These are phyloP conservation scores for Montipora cactus DNA, from an alignment of 64 coral and sea anemone species.

Conservation along the genomic window DNA sequence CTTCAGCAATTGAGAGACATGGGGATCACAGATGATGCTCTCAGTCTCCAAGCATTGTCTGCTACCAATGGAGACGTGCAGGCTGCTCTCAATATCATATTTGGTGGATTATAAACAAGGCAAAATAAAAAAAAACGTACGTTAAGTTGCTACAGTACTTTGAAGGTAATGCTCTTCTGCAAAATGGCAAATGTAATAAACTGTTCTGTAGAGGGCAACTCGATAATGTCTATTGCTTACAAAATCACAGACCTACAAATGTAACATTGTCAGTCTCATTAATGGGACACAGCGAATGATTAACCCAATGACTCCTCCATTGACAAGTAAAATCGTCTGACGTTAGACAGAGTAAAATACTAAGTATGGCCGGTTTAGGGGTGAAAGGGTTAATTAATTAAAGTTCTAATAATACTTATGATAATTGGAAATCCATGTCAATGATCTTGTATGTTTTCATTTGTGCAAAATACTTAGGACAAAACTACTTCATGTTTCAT, in stretches of 20 bases:
- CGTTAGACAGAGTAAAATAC: no score
- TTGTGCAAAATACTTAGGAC: no score
- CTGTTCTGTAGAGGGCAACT: not conserved
- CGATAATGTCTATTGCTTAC: not conserved
- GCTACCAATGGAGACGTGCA: conserved; percentile 89
- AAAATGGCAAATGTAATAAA: not conserved
- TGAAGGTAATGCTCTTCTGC: not conserved
- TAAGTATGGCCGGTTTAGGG: no score
- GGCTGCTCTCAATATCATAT: conserved; percentile 86
- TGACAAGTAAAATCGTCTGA: no score
- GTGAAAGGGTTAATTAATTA: no score
- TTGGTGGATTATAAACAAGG: conserved; percentile 51
- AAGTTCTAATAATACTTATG: no score
- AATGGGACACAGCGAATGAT: no score
- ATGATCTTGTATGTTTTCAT: no score
- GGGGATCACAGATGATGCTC: conserved; percentile 88
- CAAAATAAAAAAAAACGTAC: not conserved
- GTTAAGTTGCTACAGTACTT: not conserved
- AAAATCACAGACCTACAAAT: not conserved
- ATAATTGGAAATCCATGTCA: no score
- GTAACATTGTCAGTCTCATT: no score
- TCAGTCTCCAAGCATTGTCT: conserved; percentile 76
- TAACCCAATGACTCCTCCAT: no score
- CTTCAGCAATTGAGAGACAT: conserved; percentile 87
- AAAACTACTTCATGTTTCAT: no score